Evolutionary conservation across 2,797 vertebrate genomes (phyloP).

Genomic region (Clarias pachynema): DNA sequence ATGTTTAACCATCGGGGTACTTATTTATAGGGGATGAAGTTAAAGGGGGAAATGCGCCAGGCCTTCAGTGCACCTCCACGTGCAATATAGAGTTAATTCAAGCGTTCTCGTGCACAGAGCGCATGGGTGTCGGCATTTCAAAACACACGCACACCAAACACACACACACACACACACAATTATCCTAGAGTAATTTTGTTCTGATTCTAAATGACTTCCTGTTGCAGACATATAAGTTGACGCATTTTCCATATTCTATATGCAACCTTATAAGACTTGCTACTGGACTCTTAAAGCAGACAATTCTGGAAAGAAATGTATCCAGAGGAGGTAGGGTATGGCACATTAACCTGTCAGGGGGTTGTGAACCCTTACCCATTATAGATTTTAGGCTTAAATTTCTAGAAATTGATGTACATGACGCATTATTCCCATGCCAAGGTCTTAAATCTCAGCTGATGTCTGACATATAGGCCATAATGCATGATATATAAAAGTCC

Average conservation of each 20-base stretch:
- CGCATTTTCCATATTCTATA: not conserved
- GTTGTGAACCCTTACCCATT: not conserved
- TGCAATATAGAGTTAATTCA: not conserved
- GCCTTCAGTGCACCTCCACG: not conserved
- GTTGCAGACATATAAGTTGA: not conserved
- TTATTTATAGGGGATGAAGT: constrained; percentile 46
- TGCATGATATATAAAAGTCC: not conserved
- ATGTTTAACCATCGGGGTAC: constrained; percentile 44
- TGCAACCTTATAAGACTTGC: not conserved
- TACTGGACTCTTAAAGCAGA: constrained; percentile 5
- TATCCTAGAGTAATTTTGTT: constrained; percentile 1
- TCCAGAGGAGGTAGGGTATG: not conserved
- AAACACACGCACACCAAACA: constrained; percentile 4
- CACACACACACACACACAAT: constrained; percentile 8
- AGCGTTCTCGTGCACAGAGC: not conserved
- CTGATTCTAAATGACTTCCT: constrained; percentile 16
- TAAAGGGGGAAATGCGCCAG: not conserved
- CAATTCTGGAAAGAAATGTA: not conserved
- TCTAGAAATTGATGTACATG: not conserved
- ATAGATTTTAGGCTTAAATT: not conserved
- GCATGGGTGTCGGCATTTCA: not conserved
- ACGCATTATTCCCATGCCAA: not conserved
- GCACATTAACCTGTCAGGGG: constrained; percentile 12
- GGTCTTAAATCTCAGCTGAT: not conserved
- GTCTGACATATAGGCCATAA: not conserved